These are phyloP conservation scores for Teleogryllus oceanicus DNA, from an alignment of 2,888 invertebrate genomes.

Conservation along the genomic window DNA sequence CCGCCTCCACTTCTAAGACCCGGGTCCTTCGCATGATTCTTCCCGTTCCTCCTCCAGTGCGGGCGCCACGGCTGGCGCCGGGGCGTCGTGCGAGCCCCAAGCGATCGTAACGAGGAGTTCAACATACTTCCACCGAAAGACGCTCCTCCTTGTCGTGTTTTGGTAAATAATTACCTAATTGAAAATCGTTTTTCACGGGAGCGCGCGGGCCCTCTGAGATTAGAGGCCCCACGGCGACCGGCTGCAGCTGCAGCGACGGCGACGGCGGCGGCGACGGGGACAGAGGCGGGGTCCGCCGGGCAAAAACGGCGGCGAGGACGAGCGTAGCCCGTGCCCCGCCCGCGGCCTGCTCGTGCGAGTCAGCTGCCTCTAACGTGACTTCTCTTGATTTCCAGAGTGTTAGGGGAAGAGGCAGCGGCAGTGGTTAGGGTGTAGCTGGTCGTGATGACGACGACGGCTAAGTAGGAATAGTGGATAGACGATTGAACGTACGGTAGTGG, in stretches of 20 bases:
- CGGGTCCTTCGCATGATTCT: background rate
- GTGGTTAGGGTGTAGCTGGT: background rate
- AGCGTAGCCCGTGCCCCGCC: background rate
- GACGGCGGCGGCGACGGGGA: background rate
- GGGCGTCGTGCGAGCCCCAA: background rate
- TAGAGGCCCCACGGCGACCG: background rate
- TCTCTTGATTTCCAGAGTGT: background rate
- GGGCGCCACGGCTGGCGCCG: background rate
- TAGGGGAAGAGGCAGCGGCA: background rate
- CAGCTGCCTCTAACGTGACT: background rate
- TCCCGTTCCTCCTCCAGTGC: background rate
- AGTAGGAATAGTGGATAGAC: too few species aligned
- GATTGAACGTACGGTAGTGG: too few species aligned
- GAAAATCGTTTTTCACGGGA: background rate
- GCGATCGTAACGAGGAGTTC: background rate
- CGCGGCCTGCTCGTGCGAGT: background rate
- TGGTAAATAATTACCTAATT: constrained; percentile 4
- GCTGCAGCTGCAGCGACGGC: background rate
- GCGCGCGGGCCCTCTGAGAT: background rate
- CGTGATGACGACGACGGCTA: too few species aligned
- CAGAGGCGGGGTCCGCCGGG: background rate
- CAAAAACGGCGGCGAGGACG: background rate
- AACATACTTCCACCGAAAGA: background rate
- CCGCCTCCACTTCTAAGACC: background rate
- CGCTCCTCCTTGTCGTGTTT: background rate